Conservation (phyloP, 1,140 invertebrate species). For the Rhyacophila brunnea region DNA sequence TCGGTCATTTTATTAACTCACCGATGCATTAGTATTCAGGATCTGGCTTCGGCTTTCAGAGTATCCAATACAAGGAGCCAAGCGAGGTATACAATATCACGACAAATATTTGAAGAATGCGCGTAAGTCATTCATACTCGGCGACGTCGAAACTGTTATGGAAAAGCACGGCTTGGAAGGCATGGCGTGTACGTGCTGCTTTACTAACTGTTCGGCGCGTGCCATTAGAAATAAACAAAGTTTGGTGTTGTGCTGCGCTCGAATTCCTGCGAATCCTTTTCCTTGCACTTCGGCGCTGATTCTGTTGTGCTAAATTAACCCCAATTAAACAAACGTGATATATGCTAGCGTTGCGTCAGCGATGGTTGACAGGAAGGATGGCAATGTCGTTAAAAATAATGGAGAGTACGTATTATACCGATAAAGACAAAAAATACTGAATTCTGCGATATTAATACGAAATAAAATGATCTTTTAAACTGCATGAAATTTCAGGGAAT, state of each 20-base stretch:
- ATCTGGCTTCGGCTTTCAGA: neutral
- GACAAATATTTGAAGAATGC: slow-evolving; percentile 15
- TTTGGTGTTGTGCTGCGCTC: neutral
- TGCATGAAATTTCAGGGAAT: too few species aligned
- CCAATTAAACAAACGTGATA: slow-evolving; percentile 7
- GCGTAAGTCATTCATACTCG: slow-evolving; percentile 2
- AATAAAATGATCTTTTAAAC: too few species aligned
- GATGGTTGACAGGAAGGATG: too few species aligned
- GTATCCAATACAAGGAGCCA: too few species aligned
- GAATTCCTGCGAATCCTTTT: slow-evolving; percentile 19
- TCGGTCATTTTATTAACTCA: neutral
- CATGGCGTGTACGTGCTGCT: slow-evolving; percentile 5
- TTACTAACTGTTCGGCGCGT: slow-evolving; percentile 20
- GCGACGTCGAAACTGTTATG: too few species aligned
- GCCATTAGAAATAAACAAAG: slow-evolving; percentile 24
- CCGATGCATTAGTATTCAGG: neutral
- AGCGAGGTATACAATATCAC: neutral
- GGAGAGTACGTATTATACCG: too few species aligned
- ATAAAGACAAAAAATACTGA: too few species aligned
- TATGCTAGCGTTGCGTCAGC: too few species aligned
- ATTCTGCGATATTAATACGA: too few species aligned
- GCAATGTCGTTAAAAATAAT: too few species aligned
- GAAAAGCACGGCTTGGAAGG: neutral
- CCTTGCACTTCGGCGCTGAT: slow-evolving; percentile 3
- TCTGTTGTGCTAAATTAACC: slow-evolving; percentile 17